Conservation (phyloP, 2,113 vertebrate species). For the Bufo bufo region DNA sequence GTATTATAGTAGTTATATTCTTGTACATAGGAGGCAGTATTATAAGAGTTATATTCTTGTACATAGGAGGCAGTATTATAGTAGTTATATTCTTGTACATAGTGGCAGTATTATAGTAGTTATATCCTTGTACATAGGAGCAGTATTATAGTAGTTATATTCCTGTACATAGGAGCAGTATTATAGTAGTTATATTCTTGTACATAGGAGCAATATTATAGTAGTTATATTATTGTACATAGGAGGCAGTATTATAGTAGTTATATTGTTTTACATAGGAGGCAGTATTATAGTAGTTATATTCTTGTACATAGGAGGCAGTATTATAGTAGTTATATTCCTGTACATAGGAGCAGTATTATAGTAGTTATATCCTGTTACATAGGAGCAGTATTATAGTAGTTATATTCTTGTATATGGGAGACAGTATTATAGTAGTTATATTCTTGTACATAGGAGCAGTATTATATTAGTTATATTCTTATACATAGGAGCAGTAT, state of each 20-base stretch:
- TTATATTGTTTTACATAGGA: background rate
- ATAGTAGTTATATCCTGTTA: conserved; percentile 9
- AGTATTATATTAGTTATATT: conserved; percentile 2
- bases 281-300: background rate
- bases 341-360: background rate
- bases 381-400: background rate
- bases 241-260: background rate
- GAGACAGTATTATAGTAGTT: background rate
- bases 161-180: background rate
- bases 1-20: background rate
- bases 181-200: conserved; percentile 13
- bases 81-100: too few species aligned
- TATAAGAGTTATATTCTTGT: too few species aligned
- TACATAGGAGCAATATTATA: background rate
- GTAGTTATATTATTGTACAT: conserved; percentile 1
- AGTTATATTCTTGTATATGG: background rate
- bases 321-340: background rate
- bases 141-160: background rate
- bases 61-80: background rate
- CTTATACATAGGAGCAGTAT: background rate
- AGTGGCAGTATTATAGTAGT: background rate
- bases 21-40: background rate
- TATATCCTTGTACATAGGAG: background rate
- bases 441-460: background rate
- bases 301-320: background rate